Evolutionary conservation across 2,113 vertebrate genomes (phyloP).

Genomic region (Thunnus maccoyii): DNA sequence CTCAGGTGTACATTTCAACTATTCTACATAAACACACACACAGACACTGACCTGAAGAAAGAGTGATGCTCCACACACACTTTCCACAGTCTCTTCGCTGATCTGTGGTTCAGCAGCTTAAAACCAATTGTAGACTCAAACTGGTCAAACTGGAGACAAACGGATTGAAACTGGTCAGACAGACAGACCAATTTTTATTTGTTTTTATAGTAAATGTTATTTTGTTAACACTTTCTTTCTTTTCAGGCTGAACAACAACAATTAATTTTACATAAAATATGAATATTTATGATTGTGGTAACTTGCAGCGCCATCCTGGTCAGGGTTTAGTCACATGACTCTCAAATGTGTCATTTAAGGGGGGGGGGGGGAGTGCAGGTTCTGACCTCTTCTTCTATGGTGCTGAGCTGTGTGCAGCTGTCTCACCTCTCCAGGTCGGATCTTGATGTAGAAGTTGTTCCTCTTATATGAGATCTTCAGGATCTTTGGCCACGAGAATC

Average conservation of each 20-base stretch:
- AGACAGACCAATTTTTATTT: neutral
- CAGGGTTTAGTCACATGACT: no score
- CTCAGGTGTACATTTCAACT: no score
- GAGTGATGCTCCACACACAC: constrained; percentile 99
- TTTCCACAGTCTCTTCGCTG: constrained; percentile 98
- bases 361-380: no score
- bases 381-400: neutral
- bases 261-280: no score
- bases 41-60: constrained; percentile 92
- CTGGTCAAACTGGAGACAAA: constrained; percentile 92
- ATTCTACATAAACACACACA: neutral
- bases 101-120: constrained; percentile 96
- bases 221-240: no score
- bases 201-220: no score
- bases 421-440: constrained; percentile 94
- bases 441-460: constrained; percentile 99
- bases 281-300: no score
- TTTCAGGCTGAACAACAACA: no score
- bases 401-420: neutral
- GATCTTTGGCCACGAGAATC: constrained; percentile 98
- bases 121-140: constrained; percentile 99
- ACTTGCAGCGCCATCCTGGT: no score
- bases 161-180: neutral
- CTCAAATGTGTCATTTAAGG: no score
- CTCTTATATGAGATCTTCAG: constrained; percentile 99